These are phyloP conservation scores for Oryctes rhinoceros DNA, from an alignment of 1,140 invertebrate species.

Conservation along the genomic window DNA sequence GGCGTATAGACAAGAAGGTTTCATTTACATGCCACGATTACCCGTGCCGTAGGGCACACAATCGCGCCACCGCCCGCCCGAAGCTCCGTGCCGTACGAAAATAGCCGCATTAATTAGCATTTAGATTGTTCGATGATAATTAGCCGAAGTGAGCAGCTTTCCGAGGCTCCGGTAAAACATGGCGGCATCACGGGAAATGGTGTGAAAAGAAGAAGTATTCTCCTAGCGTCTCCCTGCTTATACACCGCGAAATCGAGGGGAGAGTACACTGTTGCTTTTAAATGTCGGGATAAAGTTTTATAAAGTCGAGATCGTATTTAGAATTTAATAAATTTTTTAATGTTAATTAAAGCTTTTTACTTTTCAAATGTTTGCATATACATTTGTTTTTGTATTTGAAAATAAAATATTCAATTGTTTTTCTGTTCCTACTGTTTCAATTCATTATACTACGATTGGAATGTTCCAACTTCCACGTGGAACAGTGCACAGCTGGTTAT, in stretches of 20 bases:
- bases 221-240: background rate
- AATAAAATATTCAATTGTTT: no score
- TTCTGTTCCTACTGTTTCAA: no score
- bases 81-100: slow-evolving; percentile 59
- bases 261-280: no score
- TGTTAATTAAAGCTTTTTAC: no score
- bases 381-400: no score
- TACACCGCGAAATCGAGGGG: background rate
- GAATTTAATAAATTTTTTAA: no score
- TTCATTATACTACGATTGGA: no score
- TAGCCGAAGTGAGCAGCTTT: slow-evolving; percentile 56
- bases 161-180: slow-evolving; percentile 55
- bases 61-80: background rate
- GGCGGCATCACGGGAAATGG: slow-evolving; percentile 53
- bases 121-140: slow-evolving; percentile 67
- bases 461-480: no score
- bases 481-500: no score
- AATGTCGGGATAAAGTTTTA: no score
- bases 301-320: no score
- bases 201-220: slow-evolving; percentile 57
- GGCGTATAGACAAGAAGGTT: background rate
- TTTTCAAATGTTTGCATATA: no score
- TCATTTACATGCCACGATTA: background rate
- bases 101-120: slow-evolving; percentile 67
- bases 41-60: background rate